Evolutionary conservation across 1,140 invertebrate genomes (phyloP), one percentile per base, ranked within the genome.

Genomic region (Aradophagus sp.): DNA sequence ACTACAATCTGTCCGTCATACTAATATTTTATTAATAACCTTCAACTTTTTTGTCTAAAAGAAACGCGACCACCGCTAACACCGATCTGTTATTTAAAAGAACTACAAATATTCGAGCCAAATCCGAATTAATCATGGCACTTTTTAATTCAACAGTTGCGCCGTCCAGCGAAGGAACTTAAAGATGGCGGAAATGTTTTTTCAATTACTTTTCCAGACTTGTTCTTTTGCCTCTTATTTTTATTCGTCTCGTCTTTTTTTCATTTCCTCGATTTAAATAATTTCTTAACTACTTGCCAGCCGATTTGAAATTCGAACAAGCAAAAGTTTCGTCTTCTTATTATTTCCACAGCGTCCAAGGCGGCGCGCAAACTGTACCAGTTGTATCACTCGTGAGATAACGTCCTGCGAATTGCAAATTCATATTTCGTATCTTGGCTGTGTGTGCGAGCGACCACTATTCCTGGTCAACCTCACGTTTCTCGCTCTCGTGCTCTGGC

Each of bases 341-440:
- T 38, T 23, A 47, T 45, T 48, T 48, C n/a, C 55, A 13, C 31
- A 27, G 48, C 44, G 11, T 16, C 14, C 14, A 31, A 31, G n/a
- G 34, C 31, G 12, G 26, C 1, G 8, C 2, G 44, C 52, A 62
- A 63, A 63, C 3, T 66, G 27, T 42, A 26, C 16, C 50, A 48
- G 12, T 56, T 29, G 34, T 47, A 34, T 47, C 42, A 17, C n/a
- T 56, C 42, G n/a, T 13, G 36, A 6, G 59, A 62, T 65, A 66
- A 70, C 45, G 58, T 71, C 56, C 61, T 68, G 53, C 61, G 48
- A 72, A 62, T 66, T 47, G 62, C 23, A 61, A 38, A 44, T 66
- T 65, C 66, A 50, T 59, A 42, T 66, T 52, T 45, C 35, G 53
- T 50, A 45, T 77, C 75, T 36, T 63, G 38, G 67, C 55, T 31